phyloP scores from a whole-genome alignment of 2,113 vertebrate species.

The Mellivora capensis region DNA sequence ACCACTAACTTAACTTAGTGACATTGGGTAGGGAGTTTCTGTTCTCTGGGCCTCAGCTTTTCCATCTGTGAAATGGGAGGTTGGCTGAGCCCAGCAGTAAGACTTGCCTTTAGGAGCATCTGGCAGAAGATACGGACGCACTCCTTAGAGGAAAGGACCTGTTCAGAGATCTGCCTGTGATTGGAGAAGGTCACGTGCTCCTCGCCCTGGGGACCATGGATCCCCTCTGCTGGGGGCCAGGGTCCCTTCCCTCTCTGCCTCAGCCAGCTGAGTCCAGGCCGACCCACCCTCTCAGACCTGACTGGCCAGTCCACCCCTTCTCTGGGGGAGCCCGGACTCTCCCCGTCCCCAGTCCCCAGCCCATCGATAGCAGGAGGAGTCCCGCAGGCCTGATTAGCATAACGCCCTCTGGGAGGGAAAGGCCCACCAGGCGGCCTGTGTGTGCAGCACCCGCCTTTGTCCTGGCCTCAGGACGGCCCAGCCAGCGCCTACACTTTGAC shows the following conservation, averaged over 20 bases:
- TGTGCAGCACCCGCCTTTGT: conserved; percentile 80
- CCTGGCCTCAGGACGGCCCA: conserved; percentile 46
- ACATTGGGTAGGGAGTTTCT: background rate
- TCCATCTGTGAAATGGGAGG: background rate
- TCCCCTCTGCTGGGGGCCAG: background rate
- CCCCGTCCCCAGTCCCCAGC: conserved; percentile 15
- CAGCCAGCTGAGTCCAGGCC: background rate
- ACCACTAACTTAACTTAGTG: background rate
- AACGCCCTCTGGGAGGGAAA: conserved; percentile 82
- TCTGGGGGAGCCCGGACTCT: background rate
- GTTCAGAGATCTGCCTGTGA: background rate
- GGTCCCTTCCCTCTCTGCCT: background rate
- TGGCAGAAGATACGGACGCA: background rate
- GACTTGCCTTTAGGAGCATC: background rate
- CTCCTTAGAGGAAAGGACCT: background rate
- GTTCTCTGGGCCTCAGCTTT: background rate
- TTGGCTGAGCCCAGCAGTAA: background rate
- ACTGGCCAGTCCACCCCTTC: background rate
- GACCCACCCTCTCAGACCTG: background rate
- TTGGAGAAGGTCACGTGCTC: no score
- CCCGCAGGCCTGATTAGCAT: conserved; percentile 80
- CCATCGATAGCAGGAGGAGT: conserved; percentile 78
- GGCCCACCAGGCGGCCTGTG: conserved; percentile 80
- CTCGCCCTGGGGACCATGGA: background rate
- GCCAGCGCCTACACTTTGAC: conserved; percentile 81